Evolutionary conservation across 2,888 invertebrate species (phyloP), one percentile per base, ranked within the genome.

Genomic region (Pecten maximus): DNA sequence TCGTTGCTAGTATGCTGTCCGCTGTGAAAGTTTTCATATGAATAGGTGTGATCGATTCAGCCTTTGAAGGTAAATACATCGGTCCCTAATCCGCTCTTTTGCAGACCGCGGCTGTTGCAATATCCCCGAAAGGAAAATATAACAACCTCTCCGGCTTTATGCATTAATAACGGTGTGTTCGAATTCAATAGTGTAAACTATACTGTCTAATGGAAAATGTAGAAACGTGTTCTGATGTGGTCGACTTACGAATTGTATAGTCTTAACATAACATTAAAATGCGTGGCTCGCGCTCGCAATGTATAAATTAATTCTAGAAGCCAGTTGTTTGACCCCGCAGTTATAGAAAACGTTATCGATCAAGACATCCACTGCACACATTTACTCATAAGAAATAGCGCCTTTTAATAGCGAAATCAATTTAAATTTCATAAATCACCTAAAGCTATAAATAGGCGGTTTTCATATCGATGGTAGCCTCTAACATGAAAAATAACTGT

Each of bases 21-120:
- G 40, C 40, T 86, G 87, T 89, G 60, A 89, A 89, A 89, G 91
- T 89, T 91, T 90, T 89, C 90, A 90, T 91, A 89, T 91, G 91
- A 91, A 91, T 91, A 91, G 86, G 87, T 88, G 60, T 86, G 88
- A 91, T 91, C 91, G 91, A 91, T 91, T 89, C 87, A 87, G 88
- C 87, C 90, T 91, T 90, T 91, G 89, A 88, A 91, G 87, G 50
- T 54, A 40, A 86, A 87, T 88, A 90, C 54, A 89, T 88, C 89
- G 90, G 90, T 89, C 90, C 74, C 44, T 89, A 91, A 91, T 91
- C 91, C 91, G 60, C 74, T 44, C 89, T 89, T 87, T 91, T 91
- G 88, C 89, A 89, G 90, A 87, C 90, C 74, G 88, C 90, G 90
- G 89, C 90, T 91, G 91, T 89, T 91, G 89, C 91, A 87, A 54